Base-by-base conservation (phyloP, 2,113 vertebrate species). In the Dissostichus mawsoni region DNA sequence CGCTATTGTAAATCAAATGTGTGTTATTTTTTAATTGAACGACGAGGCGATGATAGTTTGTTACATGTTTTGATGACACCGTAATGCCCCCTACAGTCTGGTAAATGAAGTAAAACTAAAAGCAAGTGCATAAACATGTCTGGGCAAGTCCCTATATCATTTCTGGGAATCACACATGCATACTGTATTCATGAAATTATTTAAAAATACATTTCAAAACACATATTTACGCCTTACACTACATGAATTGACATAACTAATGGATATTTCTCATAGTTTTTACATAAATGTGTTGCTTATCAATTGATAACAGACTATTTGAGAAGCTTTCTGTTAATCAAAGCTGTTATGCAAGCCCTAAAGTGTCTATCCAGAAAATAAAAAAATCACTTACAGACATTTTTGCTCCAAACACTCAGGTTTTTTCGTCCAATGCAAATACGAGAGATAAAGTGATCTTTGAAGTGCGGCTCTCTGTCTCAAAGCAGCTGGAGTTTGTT, bases 361-460 rank as follows among this genome's bases (percentile, higher is more conserved):
- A 64, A 1, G 16, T 58, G 56, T 67, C 1, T 56, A 59, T 59
- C 33, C 5, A 8, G 51, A 0, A 44, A n/a, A 50, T 50, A 25
- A 11, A 17, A 17, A 0, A 1, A 25, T 56, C 8, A 91, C 90
- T 90, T 76, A 90, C 90, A 80, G 75, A 4, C 88, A 92, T 92
- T 74, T 69, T 84, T 33, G 0, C 36, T 64, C 29, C 36, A 44
- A 58, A 76, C 50, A 3, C 11, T 56, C 44, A 1, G 6, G 20
- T 20, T 29, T 47, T 69, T 1, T 73, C 5, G 48, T 88, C 45
- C 7, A 17, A 17, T 64, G 1, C 2, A 80, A 82, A 63, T n/a
- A n/a, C 0, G 12, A 44, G 29, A 2, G 53, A 1, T 2, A 55
- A 41, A 41, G 17, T 50, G 41, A 0, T 1, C 11, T 25, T 25